Conservation (phyloP, 2,113 vertebrate species). For the Dipodomys spectabilis region DNA sequence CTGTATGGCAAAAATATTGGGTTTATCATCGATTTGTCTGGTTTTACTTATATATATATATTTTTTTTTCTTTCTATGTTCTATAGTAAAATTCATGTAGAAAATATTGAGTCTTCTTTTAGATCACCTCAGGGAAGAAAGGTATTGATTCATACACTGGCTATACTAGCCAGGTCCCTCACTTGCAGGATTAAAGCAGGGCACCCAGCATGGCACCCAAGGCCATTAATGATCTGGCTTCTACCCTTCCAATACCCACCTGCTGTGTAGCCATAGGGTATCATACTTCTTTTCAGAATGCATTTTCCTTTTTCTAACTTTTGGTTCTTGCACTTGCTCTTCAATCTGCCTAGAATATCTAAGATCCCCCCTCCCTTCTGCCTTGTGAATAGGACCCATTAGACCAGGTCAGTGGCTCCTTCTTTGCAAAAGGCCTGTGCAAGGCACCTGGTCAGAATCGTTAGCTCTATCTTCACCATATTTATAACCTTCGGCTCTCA, state of each 20-base stretch:
- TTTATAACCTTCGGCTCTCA: conserved; percentile 42
- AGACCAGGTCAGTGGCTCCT: conserved; percentile 11
- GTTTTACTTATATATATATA: not conserved
- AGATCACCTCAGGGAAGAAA: conserved; percentile 22
- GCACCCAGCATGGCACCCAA: conserved; percentile 52
- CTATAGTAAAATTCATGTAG: conserved; percentile 34
- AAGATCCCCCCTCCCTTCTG: not conserved
- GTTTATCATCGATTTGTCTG: conserved; percentile 47
- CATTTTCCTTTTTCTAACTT: conserved; percentile 33
- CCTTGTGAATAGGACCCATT: conserved; percentile 25
- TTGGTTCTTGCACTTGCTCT: conserved; percentile 43
- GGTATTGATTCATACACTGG: not conserved
- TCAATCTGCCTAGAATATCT: conserved; percentile 8
- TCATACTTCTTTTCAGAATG: conserved; percentile 55
- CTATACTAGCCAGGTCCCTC: conserved; percentile 2
- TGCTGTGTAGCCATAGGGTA: conserved; percentile 3
- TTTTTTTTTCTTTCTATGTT: conserved; percentile 15
- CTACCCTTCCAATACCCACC: conserved; percentile 13
- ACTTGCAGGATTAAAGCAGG: not conserved
- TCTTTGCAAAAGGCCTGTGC: conserved; percentile 39
- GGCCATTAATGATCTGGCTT: conserved; percentile 39
- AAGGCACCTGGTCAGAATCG: conserved; percentile 14
- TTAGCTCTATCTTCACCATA: conserved; percentile 11
- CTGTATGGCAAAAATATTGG: conserved; percentile 16
- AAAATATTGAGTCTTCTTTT: conserved; percentile 40